These are phyloP conservation scores for Anticlea derivata DNA, from an alignment of 2,888 invertebrate genomes.

Conservation along the genomic window DNA sequence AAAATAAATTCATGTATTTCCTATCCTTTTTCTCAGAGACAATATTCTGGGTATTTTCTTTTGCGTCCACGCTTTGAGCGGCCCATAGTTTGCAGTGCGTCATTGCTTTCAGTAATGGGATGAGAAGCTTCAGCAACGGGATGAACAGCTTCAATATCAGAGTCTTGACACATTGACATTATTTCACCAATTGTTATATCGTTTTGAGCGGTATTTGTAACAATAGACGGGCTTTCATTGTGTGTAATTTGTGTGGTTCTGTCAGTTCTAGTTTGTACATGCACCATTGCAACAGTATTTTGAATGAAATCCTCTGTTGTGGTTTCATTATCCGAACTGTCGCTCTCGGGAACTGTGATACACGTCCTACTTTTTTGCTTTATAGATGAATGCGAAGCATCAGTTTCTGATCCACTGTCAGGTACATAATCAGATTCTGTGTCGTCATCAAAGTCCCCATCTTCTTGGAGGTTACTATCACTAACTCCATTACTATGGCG, in stretches of 20 bases:
- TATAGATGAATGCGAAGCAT: background rate
- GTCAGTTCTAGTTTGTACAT: slow-evolving; percentile 21
- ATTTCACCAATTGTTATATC: too few species aligned
- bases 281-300: slow-evolving; percentile 23
- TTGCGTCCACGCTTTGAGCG: background rate
- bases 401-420: background rate
- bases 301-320: slow-evolving; percentile 17
- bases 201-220: too few species aligned
- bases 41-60: background rate
- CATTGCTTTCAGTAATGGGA: background rate
- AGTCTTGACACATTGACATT: too few species aligned
- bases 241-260: slow-evolving; percentile 13
- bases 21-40: background rate
- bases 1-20: background rate
- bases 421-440: background rate
- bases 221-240: slow-evolving; percentile 11
- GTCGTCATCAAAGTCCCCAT: background rate
- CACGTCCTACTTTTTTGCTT: background rate
- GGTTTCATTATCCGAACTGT: slow-evolving; percentile 22
- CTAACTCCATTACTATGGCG: background rate
- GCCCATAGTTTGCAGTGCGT: background rate
- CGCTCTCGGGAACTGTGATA: background rate
- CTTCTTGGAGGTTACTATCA: background rate
- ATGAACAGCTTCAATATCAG: too few species aligned
- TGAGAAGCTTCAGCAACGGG: background rate